phyloP scores from a whole-genome alignment of 1,140 invertebrate genomes.

The Drosophila pruinosa region DNA sequence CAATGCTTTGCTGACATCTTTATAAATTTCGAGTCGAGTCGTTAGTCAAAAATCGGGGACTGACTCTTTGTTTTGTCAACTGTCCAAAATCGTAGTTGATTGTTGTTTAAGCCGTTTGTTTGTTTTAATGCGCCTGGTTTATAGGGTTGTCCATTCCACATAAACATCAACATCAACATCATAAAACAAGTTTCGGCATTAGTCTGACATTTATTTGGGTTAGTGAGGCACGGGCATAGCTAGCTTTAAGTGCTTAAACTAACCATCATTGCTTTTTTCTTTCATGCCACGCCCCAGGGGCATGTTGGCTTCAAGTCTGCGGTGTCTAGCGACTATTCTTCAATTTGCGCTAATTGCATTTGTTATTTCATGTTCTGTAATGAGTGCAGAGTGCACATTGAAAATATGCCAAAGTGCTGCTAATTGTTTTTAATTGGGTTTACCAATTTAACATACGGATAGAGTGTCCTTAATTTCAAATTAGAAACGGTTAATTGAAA shows the following conservation, averaged over 20 bases:
- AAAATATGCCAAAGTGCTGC: slow-evolving; percentile 42
- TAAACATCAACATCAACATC: slow-evolving; percentile 48
- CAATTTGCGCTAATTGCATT: slow-evolving; percentile 66
- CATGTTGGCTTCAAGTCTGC: slow-evolving; percentile 35
- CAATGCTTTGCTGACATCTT: slow-evolving; percentile 32
- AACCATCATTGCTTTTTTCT: slow-evolving; percentile 13
- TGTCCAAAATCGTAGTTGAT: not conserved
- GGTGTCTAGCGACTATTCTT: slow-evolving; percentile 36
- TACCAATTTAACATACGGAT: not conserved
- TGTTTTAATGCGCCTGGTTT: slow-evolving; percentile 55
- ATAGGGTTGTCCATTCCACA: slow-evolving; percentile 54
- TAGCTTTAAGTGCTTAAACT: slow-evolving; percentile 5
- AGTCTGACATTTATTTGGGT: slow-evolving; percentile 67
- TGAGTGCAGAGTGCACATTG: slow-evolving; percentile 67
- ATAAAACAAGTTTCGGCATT: slow-evolving; percentile 72
- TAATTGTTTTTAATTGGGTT: slow-evolving; percentile 68
- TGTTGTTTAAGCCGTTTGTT: slow-evolving; percentile 26
- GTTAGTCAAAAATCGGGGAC: slow-evolving; percentile 39
- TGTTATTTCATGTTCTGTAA: slow-evolving; percentile 33
- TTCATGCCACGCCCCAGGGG: slow-evolving; percentile 2
- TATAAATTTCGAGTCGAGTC: slow-evolving; percentile 10
- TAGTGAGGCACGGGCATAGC: slow-evolving; percentile 49
- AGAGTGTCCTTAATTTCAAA: slow-evolving; percentile 26
- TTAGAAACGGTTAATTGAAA: slow-evolving; percentile 13
- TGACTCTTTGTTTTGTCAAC: slow-evolving; percentile 22